phyloP scores from a whole-genome alignment of 2,797 vertebrate species.

The Chelonia mydas region DNA sequence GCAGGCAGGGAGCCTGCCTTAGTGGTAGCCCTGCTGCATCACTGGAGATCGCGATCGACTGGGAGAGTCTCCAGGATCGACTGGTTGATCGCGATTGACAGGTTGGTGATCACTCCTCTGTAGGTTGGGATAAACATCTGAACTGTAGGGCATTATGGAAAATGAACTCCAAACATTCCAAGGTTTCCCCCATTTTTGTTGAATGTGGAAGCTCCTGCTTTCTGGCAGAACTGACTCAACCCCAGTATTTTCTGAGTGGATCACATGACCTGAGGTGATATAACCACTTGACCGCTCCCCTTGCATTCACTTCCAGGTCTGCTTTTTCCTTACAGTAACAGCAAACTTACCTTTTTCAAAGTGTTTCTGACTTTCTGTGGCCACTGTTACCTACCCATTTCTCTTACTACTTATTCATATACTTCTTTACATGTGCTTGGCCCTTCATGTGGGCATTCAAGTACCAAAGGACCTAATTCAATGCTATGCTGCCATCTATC shows the following conservation, averaged over 20 bases:
- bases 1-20: too few species aligned
- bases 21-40: too few species aligned
- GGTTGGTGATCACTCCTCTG: not conserved
- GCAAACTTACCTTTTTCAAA: not conserved
- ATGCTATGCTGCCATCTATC: rapidly evolving
- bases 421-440: not conserved
- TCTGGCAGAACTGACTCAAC: not conserved
- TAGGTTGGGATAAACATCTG: not conserved
- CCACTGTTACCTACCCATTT: not conserved
- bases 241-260: rapidly evolving
- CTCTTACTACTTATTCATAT: not conserved
- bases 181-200: not conserved
- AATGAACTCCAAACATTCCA: not conserved
- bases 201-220: not conserved
- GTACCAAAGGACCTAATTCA: not conserved
- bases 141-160: not conserved
- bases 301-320: rapidly evolving
- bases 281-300: not conserved
- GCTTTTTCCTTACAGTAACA: not conserved
- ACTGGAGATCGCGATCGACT: too few species aligned
- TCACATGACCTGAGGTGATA: rapidly evolving
- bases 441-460: not conserved
- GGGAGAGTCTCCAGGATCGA: too few species aligned
- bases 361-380: not conserved
- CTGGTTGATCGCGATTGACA: too few species aligned